Evolutionary conservation across 1,140 invertebrate genomes (phyloP), one percentile per base, ranked within the genome.

Genomic region (Holcopasites calliopsidis): DNA sequence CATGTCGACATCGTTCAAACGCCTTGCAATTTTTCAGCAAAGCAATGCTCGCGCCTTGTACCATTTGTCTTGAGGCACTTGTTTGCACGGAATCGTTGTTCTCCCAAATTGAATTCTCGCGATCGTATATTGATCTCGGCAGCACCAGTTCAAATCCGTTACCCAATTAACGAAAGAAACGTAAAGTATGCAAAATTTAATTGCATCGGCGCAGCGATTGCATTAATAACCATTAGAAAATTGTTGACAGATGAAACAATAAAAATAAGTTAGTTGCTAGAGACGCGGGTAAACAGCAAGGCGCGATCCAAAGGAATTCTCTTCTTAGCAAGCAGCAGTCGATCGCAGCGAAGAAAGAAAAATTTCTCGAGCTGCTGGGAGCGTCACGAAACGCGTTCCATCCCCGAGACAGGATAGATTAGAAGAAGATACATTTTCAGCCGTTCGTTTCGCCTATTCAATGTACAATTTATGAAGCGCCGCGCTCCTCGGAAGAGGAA

Each of bases 381-480:
- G 3, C 31, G 28, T 23, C 33, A 18, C 16, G 62, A 26, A 33
- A 23, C 38, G 33, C 52, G 28, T 47, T 11, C 16, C 58, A 18
- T 23, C 33, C 10, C 13, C 6, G 3, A 60, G 33, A 61, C 26
- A 61, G 47, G 18, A 33, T 26, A 44, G 35, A 73, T 73, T 55
- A 68, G 10, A 40, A 58, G 58, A 57, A 75, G 57, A 40, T 44
- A 74, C 57, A 47, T 58, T 65, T 38, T 21, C 18, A 35, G 7
- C 35, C 26, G 33, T 47, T 74, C 52, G 42, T 49, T 49, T 69
- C 54, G 11, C 18, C 18, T 58, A 33, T 50, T 75, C 52, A 21
- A 40, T 50, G 18, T 38, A n/a, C 62, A 80, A 76, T 76, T 77
- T 77, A 72, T 65, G 72, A 78, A 49, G 42, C 42, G 49, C 52